These are phyloP conservation scores for Centropus bengalensis DNA, from an alignment of 2,113 vertebrate genomes.

Conservation along the genomic window DNA sequence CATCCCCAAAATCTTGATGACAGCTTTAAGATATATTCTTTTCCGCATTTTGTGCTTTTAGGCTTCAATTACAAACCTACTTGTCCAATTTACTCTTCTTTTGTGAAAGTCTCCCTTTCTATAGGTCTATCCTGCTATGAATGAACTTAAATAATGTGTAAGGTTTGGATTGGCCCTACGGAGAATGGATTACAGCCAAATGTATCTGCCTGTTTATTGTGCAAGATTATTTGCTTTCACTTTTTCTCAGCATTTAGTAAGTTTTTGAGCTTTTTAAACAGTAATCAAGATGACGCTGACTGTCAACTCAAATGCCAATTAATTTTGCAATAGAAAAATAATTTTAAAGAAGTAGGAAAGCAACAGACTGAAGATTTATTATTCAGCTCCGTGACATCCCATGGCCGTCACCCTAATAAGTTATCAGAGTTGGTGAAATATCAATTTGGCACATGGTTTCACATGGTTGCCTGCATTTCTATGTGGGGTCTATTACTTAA, in stretches of 20 bases:
- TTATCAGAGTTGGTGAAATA: constrained; percentile 85
- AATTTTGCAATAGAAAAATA: constrained; percentile 7
- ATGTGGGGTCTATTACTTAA: constrained; percentile 79
- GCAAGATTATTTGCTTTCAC: neutral
- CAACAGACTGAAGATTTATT: constrained; percentile 52
- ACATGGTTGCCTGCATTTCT: constrained; percentile 80
- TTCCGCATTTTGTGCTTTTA: neutral
- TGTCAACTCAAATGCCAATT: constrained; percentile 4
- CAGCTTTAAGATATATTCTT: neutral
- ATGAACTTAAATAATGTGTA: neutral
- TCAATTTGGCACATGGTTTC: constrained; percentile 92
- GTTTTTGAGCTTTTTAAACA: neutral
- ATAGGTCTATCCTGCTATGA: neutral
- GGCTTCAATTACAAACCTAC: neutral
- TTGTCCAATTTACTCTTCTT: neutral
- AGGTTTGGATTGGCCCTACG: neutral
- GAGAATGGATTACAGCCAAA: neutral
- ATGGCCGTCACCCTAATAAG: constrained; percentile 68
- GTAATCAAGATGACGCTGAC: neutral
- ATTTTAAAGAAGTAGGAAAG: constrained; percentile 3
- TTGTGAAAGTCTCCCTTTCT: neutral
- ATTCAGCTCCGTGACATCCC: constrained; percentile 43
- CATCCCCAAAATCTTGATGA: neutral
- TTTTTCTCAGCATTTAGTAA: neutral
- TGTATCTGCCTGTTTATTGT: neutral